Base-by-base conservation (phyloP, 2,113 vertebrate species). In the Thinocorus orbignyianus region DNA sequence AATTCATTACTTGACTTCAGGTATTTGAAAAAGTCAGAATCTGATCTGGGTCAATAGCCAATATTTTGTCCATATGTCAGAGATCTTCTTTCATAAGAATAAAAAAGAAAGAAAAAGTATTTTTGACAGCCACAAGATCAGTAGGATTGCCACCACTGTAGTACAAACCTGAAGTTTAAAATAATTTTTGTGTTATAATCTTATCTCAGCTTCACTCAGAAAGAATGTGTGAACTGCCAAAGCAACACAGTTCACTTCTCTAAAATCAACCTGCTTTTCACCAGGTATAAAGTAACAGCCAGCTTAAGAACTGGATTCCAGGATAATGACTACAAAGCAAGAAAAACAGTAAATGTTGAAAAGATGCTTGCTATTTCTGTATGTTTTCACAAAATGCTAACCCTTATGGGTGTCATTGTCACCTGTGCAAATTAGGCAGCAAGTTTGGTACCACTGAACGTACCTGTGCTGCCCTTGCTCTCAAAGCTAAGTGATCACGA, bases 1-100 rank as follows among this genome's bases (percentile, higher is more conserved):
- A 88, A 90, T 69, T 80, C 42, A 65, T 81, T 46, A 71, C 68
- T 83, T 92, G 68, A 33, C 79, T 88, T 82, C 14, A 31, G 71
- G 46, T 70, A 49, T 68, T 55, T 81, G 72, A 91, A 58, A 85
- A 90, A 87, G 20, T 11, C 14, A 81, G 46, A 79, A 61, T 4
- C 37, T 79, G 77, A 77, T 85, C 54, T 35, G 13, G 8, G 26
- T 51, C 68, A 71, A 44, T 20, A 79, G 31, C 57, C 66, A 83
- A 77, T 24, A 51, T 51, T 74, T 31, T 70, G 54, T 86, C 57
- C 65, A 70, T 24, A 16, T 2, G 5, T 78, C 66, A 81, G 78
- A 72, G 64, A 51, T 39, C 8, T 80, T 80, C 44, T 31, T 77
- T 35, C 6, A 1, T 20, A 86, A 85, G 42, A 82, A 84, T 46